These are phyloP conservation scores for Dicaeum eximium DNA, from an alignment of 2,113 vertebrate genomes.

Conservation along the genomic window DNA sequence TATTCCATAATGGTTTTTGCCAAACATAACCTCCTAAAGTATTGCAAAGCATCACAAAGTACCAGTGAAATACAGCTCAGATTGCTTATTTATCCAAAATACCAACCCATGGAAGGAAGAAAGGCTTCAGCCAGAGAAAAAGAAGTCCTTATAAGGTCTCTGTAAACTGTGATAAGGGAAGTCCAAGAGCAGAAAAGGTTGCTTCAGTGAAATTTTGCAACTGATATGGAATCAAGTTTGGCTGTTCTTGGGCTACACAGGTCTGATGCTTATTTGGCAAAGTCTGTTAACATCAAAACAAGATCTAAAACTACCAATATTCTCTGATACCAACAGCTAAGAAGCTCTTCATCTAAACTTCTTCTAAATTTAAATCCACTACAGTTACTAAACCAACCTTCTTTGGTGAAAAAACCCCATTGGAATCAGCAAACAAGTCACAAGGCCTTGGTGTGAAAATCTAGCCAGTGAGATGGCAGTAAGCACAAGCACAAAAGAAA, in stretches of 20 bases:
- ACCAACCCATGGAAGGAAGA: background rate
- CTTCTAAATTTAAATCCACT: conserved; percentile 19
- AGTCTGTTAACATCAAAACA: background rate
- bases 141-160: background rate
- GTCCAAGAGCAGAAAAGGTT: background rate
- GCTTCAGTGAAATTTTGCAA: background rate
- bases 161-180: background rate
- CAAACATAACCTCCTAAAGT: background rate
- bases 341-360: conserved; percentile 30
- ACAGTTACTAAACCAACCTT: conserved; percentile 81
- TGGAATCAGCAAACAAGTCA: conserved; percentile 92
- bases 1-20: background rate
- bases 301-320: conserved; percentile 35
- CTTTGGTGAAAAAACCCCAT: conserved; percentile 89
- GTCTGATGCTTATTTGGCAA: background rate
- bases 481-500: conserved; percentile 34
- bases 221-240: background rate
- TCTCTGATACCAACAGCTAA: conserved; percentile 20
- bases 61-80: background rate
- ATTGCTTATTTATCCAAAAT: background rate
- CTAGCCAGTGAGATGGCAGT: conserved; percentile 73
- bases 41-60: background rate
- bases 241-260: background rate
- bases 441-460: conserved; percentile 85
- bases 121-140: background rate